phyloP scores from a whole-genome alignment of 1,140 invertebrate genomes.

The Gyrodactylus bullatarudis region DNA sequence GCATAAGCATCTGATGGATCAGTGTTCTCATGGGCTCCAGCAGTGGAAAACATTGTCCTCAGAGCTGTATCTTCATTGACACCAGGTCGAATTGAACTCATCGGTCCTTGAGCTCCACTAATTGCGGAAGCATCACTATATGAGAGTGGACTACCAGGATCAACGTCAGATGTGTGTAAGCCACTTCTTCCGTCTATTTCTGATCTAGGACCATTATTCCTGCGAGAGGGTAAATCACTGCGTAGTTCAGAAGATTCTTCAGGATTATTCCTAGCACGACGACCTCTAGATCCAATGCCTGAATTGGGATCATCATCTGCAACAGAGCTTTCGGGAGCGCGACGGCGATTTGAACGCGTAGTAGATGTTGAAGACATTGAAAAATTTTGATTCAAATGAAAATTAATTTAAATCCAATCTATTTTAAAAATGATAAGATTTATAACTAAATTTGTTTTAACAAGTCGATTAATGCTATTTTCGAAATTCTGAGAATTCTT shows the following conservation, averaged over 20 bases:
- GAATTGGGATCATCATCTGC: not conserved
- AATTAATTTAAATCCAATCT: too few relatives aligned
- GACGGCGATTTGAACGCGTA: not conserved
- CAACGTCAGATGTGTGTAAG: slow-evolving; percentile 1
- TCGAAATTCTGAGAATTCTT: too few relatives aligned
- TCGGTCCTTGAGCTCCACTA: not conserved
- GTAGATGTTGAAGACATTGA: not conserved
- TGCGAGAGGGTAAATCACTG: not conserved
- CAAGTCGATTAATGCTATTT: too few relatives aligned
- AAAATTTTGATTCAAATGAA: too few relatives aligned
- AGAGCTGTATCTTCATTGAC: not conserved
- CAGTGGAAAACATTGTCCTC: not conserved
- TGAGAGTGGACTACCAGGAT: not conserved
- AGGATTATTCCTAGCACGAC: not conserved
- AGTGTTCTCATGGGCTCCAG: not conserved
- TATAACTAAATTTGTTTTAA: too few relatives aligned
- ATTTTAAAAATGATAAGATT: too few relatives aligned
- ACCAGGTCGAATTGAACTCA: not conserved
- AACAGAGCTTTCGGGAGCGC: not conserved
- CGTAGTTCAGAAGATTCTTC: not conserved
- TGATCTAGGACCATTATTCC: not conserved
- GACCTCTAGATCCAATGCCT: not conserved
- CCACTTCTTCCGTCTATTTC: not conserved
- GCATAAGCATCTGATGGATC: not conserved
- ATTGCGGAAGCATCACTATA: not conserved